Conservation (phyloP, 1,140 invertebrate genomes). For the Drosophila persimilis region DNA sequence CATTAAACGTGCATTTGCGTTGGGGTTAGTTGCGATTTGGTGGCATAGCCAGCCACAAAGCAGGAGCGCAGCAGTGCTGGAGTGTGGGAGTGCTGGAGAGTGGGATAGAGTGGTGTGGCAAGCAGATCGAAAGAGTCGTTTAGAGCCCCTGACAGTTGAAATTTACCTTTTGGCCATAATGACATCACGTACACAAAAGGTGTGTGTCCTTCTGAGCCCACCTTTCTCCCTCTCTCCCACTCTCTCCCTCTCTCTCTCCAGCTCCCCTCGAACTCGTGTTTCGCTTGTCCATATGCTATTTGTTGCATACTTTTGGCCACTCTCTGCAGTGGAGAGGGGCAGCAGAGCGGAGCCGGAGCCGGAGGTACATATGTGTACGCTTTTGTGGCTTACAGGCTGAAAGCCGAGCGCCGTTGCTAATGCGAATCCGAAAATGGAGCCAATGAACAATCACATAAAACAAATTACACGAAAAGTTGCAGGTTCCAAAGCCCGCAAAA, state of each 20-base stretch:
- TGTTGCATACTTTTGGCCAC: constrained; percentile 61
- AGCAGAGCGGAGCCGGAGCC: neutral
- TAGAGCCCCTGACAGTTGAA: constrained; percentile 76
- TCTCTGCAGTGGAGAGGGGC: neutral
- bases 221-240: neutral
- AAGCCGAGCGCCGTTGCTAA: constrained; percentile 60
- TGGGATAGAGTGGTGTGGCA: neutral
- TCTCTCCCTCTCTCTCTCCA: neutral
- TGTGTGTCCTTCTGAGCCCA: constrained; percentile 56
- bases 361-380: constrained; percentile 30
- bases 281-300: constrained; percentile 65
- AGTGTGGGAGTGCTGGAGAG: neutral
- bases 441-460: constrained; percentile 80
- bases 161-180: constrained; percentile 80
- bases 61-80: neutral
- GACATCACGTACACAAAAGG: constrained; percentile 80
- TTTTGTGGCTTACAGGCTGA: constrained; percentile 61
- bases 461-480: constrained; percentile 76
- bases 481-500: constrained; percentile 67
- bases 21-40: constrained; percentile 70
- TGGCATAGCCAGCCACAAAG: constrained; percentile 65
- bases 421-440: constrained; percentile 74
- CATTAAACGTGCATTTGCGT: constrained; percentile 79
- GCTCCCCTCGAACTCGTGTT: constrained; percentile 8
- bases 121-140: constrained; percentile 67